Base-by-base conservation (phyloP, 2,888 invertebrate genomes). In the Drosophila mayaguana region DNA sequence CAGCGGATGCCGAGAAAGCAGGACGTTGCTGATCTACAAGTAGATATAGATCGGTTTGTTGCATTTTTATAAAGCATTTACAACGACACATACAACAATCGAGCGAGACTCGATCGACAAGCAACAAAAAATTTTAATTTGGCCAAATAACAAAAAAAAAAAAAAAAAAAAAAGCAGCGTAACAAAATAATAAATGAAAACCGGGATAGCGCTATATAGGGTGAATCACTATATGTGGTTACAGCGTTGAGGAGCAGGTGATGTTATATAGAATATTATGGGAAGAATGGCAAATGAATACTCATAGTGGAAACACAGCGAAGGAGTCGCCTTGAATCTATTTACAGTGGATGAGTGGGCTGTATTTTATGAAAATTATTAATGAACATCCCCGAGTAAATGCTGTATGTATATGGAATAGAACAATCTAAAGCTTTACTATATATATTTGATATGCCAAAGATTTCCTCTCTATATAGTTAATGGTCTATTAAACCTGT, bases 21-120 rank as follows among this genome's bases (percentile, higher is more conserved):
- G 93, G 93, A 92, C 93, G 92, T 83, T 91, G 92, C 77, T 91
- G 92, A 93, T 93, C 93, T 93, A 93, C 92, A 93, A 93, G 90
- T 90, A 92, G 91, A 92, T 88, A 91, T 91, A 91, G 90, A 91
- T 91, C 91, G 87, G 75, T 84, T 88, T 81, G 80, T 78, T 90
- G 80, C 75, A 75, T 56, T 56, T 56, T 81, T 75, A 78, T 63
- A 78, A 84, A 83, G 75, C 84, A 77, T 75, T 75, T 83, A 86
- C 81, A 82, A 73, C 66, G 55, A 64, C 66, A 66, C 67, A 78
- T 80, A 86, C 78, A 81, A 71, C 77, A 78, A 81, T 72, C 81
- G 75, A 73, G 46, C 43, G 56, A 12, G 43, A 59, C 46, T 68
- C 81, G 80, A 71, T 63, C 42, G 69, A 50, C 78, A 81, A 78